Base-by-base conservation (phyloP, 2,797 vertebrate species). In the Poecile montanus region DNA sequence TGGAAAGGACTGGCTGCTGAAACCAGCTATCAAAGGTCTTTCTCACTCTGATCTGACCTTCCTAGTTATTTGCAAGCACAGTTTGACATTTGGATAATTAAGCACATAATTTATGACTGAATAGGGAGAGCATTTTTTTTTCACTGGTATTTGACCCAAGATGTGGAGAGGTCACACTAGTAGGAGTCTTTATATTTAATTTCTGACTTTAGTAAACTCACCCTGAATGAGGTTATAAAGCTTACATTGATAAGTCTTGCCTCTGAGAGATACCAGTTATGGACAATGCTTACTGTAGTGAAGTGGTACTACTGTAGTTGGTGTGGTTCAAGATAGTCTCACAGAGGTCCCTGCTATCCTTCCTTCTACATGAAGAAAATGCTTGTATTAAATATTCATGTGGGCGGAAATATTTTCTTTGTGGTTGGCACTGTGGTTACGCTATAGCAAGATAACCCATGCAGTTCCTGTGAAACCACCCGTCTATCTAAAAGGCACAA, bases 41-140 rank as follows among this genome's bases (percentile, higher is more conserved):
- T 57, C 56, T 86, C 30, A 4, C 44, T 93, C 51, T 90, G 48
- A 73, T 75, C 53, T 96, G 85, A 91, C 73, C 94, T 95, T 95
- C 82, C 73, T 61, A 56, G 62, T 68, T 91, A 89, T 87, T 88
- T 93, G 91, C 73, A 76, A 91, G 82, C 47, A 53, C 26, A 89
- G 48, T 73, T 66, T 96, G 89, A 90, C 80, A 89, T 89, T 83
- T 94, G 87, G 79, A 91, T 94, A 92, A 93, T 97, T 89, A 96
- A 91, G 51, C 79, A 73, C 32, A n/a, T 86, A 89, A 96, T 88
- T 88, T 94, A 92, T 81, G 73, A 61, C 50, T 88, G 85, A 92
- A 91, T 92, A 76, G 27, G 26, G 70, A 90, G n/a, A 57, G 10
- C 29, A 16, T 8, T 2, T 45, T 84, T 84, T 82, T 79, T 61